Base-by-base conservation (phyloP, 2,113 vertebrate genomes). In the Callipepla californica region DNA sequence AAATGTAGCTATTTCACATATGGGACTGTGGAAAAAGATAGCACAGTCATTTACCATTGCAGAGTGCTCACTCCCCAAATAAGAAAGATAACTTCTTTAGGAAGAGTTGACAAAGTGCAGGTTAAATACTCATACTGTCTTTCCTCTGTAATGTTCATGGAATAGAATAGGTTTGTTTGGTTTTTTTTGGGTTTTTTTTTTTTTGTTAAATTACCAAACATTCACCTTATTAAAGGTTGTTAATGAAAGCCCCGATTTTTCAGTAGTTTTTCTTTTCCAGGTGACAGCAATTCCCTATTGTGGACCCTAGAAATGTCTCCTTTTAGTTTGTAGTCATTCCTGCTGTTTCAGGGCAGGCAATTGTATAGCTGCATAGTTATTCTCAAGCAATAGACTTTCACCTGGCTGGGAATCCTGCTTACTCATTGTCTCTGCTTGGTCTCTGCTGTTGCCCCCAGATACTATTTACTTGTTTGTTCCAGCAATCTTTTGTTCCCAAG, bases 1-100 rank as follows among this genome's bases (percentile, higher is more conserved):
- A 95, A 96, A 85, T 7, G 7, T 68, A 87, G 86, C 59, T 94
- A 81, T 92, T 90, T 95, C 79, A 66, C 86, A 69, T 92, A 47
- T n/a, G 82, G 68, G 50, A 47, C n/a, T 73, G 57, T 84, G 57
- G 34, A 69, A 92, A 90, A 94, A 84, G 85, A 67, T 55, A 90
- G 16, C 36, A 67, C n/a, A 51, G 65, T 50, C 78, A 59, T 87
- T 89, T 94, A 51, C 58, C 38, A 87, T 55, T 47, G 40, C 3
- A 1, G 19, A 57, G 38, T 36, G 14, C 74, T 91, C 61, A 36
- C 8, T 87, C 47, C 36, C 50, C 20, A 40, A 80, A 95, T 74
- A 80, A 91, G 36, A 85, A 95, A 82, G 82, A 73, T 90, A 82
- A 84, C 88, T 94, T 91, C 45, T 84, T 19, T 5, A 30, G 16